These are phyloP conservation scores for Spodoptera litura DNA, from an alignment of 1,140 invertebrate genomes.

Conservation along the genomic window DNA sequence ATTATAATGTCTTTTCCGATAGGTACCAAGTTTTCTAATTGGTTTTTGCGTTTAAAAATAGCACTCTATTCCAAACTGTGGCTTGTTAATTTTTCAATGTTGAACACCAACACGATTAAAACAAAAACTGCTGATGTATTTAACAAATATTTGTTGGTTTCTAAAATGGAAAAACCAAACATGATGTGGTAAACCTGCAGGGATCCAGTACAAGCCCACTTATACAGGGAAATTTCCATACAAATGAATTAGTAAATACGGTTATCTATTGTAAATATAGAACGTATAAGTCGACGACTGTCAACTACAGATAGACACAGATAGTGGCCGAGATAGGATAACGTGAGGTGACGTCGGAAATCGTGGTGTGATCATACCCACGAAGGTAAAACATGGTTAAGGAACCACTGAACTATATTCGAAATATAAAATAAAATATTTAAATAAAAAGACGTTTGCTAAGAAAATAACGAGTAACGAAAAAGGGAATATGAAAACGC, in stretches of 20 bases:
- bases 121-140: no score
- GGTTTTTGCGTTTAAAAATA: neutral
- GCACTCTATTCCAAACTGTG: no score
- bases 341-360: constrained; percentile 4
- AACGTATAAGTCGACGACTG: constrained; percentile 42
- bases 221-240: constrained; percentile 45
- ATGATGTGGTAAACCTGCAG: neutral
- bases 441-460: neutral
- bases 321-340: constrained; percentile 43
- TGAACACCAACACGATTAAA: no score
- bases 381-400: neutral
- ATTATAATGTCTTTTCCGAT: neutral
- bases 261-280: constrained; percentile 46
- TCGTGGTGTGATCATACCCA: neutral
- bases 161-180: no score
- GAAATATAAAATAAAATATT: neutral
- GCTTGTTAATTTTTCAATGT: no score
- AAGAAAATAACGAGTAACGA: constrained; percentile 14
- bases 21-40: neutral
- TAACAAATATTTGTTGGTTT: no score
- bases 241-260: constrained; percentile 39
- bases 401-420: neutral
- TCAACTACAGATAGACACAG: constrained; percentile 36
- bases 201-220: constrained; percentile 5
- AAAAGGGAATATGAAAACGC: constrained; percentile 21